Evolutionary conservation across 2,797 vertebrate species (phyloP), one percentile per base, ranked within the genome.

Genomic region (Diceros bicornis): DNA sequence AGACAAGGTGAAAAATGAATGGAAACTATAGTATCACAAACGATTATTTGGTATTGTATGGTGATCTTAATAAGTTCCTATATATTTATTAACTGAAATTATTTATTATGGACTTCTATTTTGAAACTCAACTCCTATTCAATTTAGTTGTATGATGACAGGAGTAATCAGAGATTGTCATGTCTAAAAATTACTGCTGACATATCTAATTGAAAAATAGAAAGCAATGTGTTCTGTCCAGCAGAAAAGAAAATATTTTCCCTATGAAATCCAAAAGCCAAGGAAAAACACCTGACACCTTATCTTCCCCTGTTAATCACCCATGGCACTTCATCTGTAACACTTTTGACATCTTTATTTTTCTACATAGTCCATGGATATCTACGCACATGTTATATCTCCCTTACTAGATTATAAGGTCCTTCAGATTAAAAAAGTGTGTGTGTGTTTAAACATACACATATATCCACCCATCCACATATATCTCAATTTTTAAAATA

Each of bases 401-500:
- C 20, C 17, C 34, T 37, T 86, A 68, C 29, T 85, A 44, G 44
- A 71, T 75, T 37, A 52, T 62, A 81, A 85, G 5, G 0, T 16
- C 14, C 16, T 59, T 71, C 8, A 47, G 14, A 69, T 37, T n/a
- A 59, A 29, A 64, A 64, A 75, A 55, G 4, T 68, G 13, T 34
- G 21, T 34, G 2, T 6, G 3, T 87, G 4, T 81, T 77, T 78
- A 44, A 21, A 52, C 50, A 16, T 16, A 16, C 50, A 52, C 13
- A 41, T 10, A 37, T 12, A 55, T 4, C 6, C 25, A 92, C 14
- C 21, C 37, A 91, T n/a, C 13, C 13, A 78, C 9, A 18, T 7
- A 32, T 29, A 69, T 77, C 17, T 96, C 59, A 94, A 11, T 59
- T 81, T 90, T 66, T 17, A 23, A 93, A 91, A 93, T 69, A 47